Evolutionary conservation across 2,888 invertebrate genomes (phyloP).

Genomic region (Pristionchus exspectatus): DNA sequence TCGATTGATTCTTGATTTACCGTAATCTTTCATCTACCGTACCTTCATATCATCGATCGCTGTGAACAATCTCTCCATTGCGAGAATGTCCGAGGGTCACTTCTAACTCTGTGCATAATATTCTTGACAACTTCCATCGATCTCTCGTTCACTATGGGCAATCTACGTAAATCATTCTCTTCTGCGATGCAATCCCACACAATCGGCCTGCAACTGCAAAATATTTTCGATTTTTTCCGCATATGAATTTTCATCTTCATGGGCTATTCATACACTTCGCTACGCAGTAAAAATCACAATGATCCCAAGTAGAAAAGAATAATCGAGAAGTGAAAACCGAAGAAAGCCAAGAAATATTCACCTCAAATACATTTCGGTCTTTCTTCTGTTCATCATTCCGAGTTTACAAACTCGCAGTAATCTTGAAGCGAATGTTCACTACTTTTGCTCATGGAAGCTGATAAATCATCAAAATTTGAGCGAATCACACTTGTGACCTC

Average conservation of each 20-base stretch:
- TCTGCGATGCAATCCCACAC: conserved; percentile 27
- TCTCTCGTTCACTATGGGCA: not conserved
- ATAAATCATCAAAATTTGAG: not conserved
- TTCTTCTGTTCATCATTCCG: conserved; percentile 25
- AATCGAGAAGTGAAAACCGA: no score
- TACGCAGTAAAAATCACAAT: not conserved
- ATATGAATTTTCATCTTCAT: no score
- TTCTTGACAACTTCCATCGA: not conserved
- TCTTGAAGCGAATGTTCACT: no score
- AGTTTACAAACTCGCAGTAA: no score
- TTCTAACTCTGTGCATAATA: not conserved
- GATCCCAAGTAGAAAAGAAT: not conserved
- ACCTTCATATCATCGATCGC: conserved; percentile 30
- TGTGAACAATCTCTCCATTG: conserved; percentile 24
- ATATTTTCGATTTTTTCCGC: no score
- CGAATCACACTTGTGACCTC: no score
- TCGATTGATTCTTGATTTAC: not conserved
- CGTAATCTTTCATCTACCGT: not conserved
- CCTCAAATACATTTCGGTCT: conserved; percentile 11
- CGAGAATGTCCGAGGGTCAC: conserved; percentile 41
- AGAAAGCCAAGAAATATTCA: not conserved
- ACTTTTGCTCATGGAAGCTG: no score
- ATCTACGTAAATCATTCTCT: not conserved
- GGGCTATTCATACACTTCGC: no score
- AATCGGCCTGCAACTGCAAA: conserved; percentile 28